Base-by-base conservation (phyloP, 2,113 vertebrate genomes). In the Paracanthobrama guichenoti region DNA sequence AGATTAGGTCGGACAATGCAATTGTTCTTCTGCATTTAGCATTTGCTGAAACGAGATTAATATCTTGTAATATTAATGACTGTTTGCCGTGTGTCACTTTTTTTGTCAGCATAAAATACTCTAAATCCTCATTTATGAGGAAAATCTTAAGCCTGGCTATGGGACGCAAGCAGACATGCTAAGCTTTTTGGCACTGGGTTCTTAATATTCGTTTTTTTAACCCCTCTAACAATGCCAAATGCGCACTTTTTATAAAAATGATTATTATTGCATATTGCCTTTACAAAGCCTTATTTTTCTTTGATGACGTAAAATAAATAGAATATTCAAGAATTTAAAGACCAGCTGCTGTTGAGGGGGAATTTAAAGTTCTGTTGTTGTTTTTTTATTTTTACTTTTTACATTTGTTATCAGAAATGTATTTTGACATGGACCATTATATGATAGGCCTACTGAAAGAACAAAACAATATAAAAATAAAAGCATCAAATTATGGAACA, bases 41-140 rank as follows among this genome's bases (percentile, higher is more conserved):
- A 84, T 90, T 89, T 86, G 86, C 53, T 86, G 57, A 80, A 92
- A 91, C 90, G 80, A 89, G 91, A 91, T 93, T 89, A 92, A 87
- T 85, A 67, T 62, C 84, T 53, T 84, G 48, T 20, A 79, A 83
- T 83, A 75, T 88, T 82, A 87, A 87, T 84, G 84, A 87, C 88
- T 84, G 83, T 67, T 74, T 86, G 16, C 84, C 9, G 81, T 89
- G 89, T 86, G 89, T 91, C 82, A 90, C 91, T 92, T 92, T 90
- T 84, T 72, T 88, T 78, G 42, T 84, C 57, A 89, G 67, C 44
- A 8, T 83, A 85, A 91, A 85, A 88, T 92, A 35, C 74, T 28
- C 46, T 10, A 92, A 93, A 91, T 93, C 93, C 90, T 83, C 84
- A 80, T 88, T 87, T 87, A 88, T 88, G 90, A 89, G 90, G 90